Percentiles rank a stretch among this genome's conserved stretches.
Conservation (phyloP, 2,888 invertebrate genomes). For the Hartigia nigra region DNA sequence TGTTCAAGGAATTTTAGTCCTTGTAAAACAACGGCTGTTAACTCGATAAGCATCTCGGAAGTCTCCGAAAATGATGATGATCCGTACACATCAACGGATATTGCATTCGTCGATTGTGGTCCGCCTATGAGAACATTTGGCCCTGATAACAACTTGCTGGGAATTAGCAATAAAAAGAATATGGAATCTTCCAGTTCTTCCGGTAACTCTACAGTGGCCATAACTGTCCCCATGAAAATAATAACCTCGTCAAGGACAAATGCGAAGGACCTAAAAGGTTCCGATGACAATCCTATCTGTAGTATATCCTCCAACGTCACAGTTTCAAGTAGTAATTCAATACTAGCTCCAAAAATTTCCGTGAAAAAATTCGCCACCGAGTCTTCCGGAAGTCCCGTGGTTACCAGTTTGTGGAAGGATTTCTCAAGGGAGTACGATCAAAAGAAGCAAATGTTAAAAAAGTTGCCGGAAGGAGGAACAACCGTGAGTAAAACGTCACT, state of each 20-base stretch:
- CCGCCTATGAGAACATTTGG: slow-evolving; percentile 20
- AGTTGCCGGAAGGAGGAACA: background rate
- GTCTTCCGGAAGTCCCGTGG: slow-evolving; percentile 17
- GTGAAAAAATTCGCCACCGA: slow-evolving; percentile 43
- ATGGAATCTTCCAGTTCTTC: background rate
- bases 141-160: background rate
- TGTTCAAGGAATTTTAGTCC: background rate
- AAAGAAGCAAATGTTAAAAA: slow-evolving; percentile 6
- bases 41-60: slow-evolving; percentile 1
- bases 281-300: background rate
- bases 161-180: background rate
- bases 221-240: background rate
- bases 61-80: slow-evolving; percentile 36
- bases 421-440: slow-evolving; percentile 2
- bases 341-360: slow-evolving; percentile 32
- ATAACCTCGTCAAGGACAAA: background rate
- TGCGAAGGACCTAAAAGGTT: background rate
- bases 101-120: slow-evolving; percentile 56
- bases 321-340: background rate
- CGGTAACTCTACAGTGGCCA: background rate
- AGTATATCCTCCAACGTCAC: background rate
- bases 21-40: background rate
- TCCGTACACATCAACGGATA: slow-evolving; percentile 40
- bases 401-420: background rate
- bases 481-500: background rate